Percentiles rank a stretch among this genome's conserved stretches.
Conservation (phyloP, 1,140 invertebrate species). For the Oncopeltus fasciatus region DNA sequence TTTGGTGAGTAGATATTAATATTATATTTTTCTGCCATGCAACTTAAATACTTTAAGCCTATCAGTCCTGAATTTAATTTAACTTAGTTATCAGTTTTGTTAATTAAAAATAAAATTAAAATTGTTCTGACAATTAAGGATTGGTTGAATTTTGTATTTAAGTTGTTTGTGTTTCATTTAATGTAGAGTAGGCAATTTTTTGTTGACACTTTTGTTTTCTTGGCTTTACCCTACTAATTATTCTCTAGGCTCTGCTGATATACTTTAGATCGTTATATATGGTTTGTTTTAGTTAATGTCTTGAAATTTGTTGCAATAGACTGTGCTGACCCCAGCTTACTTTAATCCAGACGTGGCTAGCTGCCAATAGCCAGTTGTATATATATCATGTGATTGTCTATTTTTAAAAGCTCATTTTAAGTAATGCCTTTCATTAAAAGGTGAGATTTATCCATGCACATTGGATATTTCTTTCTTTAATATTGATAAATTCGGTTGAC, state of each 20-base stretch:
- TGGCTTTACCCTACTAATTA: not conserved
- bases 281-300: not conserved
- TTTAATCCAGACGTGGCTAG: not conserved
- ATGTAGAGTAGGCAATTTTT: not conserved
- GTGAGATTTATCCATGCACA: not conserved
- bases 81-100: too few species aligned
- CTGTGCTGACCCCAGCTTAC: not conserved
- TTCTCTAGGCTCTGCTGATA: not conserved
- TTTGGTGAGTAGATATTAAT: constrained; percentile 1
- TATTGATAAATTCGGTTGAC: not conserved
- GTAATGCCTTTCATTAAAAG: not conserved
- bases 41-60: too few species aligned
- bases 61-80: too few species aligned
- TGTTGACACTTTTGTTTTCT: constrained; percentile 2
- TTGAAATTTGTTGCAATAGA: not conserved
- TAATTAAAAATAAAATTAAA: too few species aligned
- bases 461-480: not conserved
- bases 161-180: not conserved
- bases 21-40: too few species aligned
- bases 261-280: not conserved
- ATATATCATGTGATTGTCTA: not conserved
- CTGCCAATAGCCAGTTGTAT: not conserved
- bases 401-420: not conserved
- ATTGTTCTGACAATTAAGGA: too few species aligned
- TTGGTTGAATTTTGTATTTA: too few species aligned